phyloP scores from a whole-genome alignment of 2,888 invertebrate genomes.

The Epinotia brunnichana region DNA sequence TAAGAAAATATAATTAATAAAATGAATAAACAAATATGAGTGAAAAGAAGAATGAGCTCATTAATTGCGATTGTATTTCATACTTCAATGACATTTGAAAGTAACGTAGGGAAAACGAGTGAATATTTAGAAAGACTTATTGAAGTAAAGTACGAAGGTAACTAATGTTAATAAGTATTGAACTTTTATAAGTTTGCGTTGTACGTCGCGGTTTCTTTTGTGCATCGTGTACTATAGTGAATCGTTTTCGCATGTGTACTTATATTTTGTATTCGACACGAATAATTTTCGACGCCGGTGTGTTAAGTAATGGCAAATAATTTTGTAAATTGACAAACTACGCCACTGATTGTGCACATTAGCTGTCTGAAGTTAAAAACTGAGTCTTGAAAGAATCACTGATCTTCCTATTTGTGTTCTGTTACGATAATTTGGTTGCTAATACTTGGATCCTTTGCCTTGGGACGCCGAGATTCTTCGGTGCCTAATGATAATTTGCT shows the following conservation, averaged over 20 bases:
- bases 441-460: neutral
- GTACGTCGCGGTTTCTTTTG: slow-evolving; percentile 52
- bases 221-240: slow-evolving; percentile 50
- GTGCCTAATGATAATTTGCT: slow-evolving; percentile 32
- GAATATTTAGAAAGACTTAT: slow-evolving; percentile 84
- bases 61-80: slow-evolving; percentile 82
- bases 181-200: slow-evolving; percentile 70
- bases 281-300: slow-evolving; percentile 18
- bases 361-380: slow-evolving; percentile 27
- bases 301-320: neutral
- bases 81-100: slow-evolving; percentile 82
- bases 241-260: slow-evolving; percentile 26
- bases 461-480: slow-evolving; percentile 28
- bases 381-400: neutral
- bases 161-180: slow-evolving; percentile 80
- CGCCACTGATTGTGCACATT: slow-evolving; percentile 45
- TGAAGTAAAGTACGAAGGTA: slow-evolving; percentile 82
- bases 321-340: slow-evolving; percentile 51
- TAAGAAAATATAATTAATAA: slow-evolving; percentile 84
- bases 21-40: slow-evolving; percentile 82
- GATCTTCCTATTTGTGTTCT: slow-evolving; percentile 2
- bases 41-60: slow-evolving; percentile 80
- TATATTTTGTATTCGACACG: slow-evolving; percentile 33
- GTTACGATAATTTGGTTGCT: slow-evolving; percentile 13
- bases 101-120: slow-evolving; percentile 81